Conservation (phyloP, 2,113 vertebrate genomes). For the Probosciger aterrimus region DNA sequence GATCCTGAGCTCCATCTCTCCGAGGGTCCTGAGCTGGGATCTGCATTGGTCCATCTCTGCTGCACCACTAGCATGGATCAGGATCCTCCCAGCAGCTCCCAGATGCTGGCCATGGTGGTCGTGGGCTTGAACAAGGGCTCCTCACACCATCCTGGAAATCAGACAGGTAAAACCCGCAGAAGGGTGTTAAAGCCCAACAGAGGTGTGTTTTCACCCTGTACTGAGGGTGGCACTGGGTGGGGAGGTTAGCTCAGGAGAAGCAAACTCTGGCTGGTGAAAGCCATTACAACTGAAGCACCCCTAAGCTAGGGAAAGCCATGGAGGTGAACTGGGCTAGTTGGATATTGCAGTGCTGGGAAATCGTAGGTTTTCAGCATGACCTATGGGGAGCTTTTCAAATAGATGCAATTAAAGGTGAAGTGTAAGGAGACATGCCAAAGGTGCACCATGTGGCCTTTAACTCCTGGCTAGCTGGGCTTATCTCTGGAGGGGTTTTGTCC, state of each 20-base stretch:
- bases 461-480: background rate
- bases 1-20: background rate
- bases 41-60: background rate
- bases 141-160: background rate
- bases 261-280: background rate
- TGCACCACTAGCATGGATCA: accelerated
- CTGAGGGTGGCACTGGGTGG: background rate
- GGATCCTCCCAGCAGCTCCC: background rate
- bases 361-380: accelerated
- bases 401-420: background rate
- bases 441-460: background rate
- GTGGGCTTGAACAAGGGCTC: background rate
- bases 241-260: background rate
- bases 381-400: background rate
- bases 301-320: background rate
- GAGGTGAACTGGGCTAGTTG: background rate
- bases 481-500: background rate
- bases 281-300: background rate
- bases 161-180: background rate
- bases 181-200: background rate
- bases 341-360: background rate
- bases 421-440: background rate
- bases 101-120: accelerated
- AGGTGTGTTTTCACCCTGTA: background rate
- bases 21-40: background rate